Conservation (phyloP, 2,113 vertebrate species). For the Pomatorhinus ruficollis region DNA sequence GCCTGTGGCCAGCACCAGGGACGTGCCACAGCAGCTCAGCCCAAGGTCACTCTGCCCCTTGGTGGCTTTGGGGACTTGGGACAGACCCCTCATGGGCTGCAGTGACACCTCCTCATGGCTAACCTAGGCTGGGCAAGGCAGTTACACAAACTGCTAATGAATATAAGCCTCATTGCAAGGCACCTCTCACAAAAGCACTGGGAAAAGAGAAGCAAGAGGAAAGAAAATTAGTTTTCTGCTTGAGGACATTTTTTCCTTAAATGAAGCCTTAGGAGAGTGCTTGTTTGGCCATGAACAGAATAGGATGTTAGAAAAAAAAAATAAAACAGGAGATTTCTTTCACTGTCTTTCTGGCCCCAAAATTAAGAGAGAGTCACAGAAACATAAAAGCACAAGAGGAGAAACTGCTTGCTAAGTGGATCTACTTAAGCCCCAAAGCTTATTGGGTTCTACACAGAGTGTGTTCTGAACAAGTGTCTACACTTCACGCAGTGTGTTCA, state of each 20-base stretch:
- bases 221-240: not conserved
- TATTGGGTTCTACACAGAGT: not conserved
- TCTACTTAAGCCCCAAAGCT: not conserved
- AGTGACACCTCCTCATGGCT: not conserved
- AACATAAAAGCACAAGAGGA: not conserved
- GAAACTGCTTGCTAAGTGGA: not conserved
- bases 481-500: slow-evolving; percentile 28
- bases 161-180: not conserved
- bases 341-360: not conserved
- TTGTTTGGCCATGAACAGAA: not conserved
- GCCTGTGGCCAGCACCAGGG: not conserved
- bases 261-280: not conserved
- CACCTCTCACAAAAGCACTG: not conserved
- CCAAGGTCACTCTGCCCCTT: not conserved
- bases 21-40: not conserved
- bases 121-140: not conserved
- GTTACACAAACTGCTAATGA: not conserved
- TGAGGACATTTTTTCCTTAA: not conserved
- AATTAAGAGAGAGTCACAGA: not conserved
- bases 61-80: accelerated
- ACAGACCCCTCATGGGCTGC: not conserved
- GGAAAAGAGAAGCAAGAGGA: not conserved
- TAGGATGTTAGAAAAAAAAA: not conserved
- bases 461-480: slow-evolving; percentile 12
- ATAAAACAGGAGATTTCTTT: not conserved